phyloP scores from a whole-genome alignment of 2,797 vertebrate species.

The Paratrypauchen microcephalus region DNA sequence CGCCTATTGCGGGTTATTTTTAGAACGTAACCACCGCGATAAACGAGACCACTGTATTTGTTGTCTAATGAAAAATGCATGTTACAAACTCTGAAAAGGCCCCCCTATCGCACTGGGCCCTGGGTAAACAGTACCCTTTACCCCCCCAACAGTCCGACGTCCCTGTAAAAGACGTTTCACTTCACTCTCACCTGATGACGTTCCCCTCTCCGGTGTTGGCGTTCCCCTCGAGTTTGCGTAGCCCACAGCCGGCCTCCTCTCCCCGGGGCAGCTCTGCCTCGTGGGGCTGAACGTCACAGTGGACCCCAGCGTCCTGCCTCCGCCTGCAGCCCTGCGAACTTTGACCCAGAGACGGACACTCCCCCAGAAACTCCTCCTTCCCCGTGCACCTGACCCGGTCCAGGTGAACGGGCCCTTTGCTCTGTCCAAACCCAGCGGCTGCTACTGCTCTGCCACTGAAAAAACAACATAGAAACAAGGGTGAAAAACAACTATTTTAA shows the following conservation, averaged over 20 bases:
- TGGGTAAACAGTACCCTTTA: too few relatives aligned
- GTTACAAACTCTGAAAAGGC: too few relatives aligned
- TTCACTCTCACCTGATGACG: slow-evolving; percentile 68
- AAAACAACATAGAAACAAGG: neutral
- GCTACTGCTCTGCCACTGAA: slow-evolving; percentile 66
- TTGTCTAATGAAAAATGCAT: too few relatives aligned
- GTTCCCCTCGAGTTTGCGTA: slow-evolving; percentile 71
- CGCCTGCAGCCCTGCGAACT: slow-evolving; percentile 80
- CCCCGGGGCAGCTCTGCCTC: slow-evolving; percentile 48
- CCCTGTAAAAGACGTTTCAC: too few relatives aligned
- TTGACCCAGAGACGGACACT: slow-evolving; percentile 79
- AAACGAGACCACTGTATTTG: too few relatives aligned
- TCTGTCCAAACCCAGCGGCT: slow-evolving; percentile 82
- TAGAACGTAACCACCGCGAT: too few relatives aligned
- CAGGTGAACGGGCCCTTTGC: slow-evolving; percentile 84
- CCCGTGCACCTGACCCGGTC: slow-evolving; percentile 86
- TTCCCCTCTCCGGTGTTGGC: slow-evolving; percentile 75
- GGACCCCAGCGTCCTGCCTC: slow-evolving; percentile 82
- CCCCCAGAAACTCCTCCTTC: slow-evolving; percentile 80
- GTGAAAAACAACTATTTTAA: too few relatives aligned
- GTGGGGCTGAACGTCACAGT: slow-evolving; percentile 78
- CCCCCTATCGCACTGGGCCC: too few relatives aligned
- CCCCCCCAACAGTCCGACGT: too few relatives aligned
- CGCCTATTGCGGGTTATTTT: too few relatives aligned
- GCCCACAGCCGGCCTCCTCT: slow-evolving; percentile 69